These are phyloP conservation scores for Coelopa pilipes DNA, from an alignment of 2,888 invertebrate genomes.

Conservation along the genomic window DNA sequence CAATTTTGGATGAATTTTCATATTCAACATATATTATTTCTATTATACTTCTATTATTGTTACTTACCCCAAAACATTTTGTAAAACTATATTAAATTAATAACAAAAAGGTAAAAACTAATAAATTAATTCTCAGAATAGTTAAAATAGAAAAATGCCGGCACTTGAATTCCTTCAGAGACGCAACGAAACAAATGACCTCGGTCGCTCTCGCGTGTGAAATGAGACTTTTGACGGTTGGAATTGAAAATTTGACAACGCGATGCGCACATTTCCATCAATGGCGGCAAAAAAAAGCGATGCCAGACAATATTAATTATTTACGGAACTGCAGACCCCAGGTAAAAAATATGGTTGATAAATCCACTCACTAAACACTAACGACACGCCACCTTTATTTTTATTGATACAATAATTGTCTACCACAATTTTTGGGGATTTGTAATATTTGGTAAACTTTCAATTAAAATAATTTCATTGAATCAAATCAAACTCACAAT, in stretches of 20 bases:
- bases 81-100: constrained; percentile 34
- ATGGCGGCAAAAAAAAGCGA: neutral
- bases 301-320: neutral
- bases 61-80: constrained; percentile 65
- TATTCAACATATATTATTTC: neutral
- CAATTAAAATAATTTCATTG: no score
- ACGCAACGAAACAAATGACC: neutral
- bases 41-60: neutral
- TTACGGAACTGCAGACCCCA: no score
- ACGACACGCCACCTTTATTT: no score
- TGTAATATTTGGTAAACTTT: no score
- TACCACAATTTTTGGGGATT: no score
- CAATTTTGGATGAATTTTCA: neutral
- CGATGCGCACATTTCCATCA: constrained; percentile 7
- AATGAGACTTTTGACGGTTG: constrained; percentile 40
- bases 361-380: no score
- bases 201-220: neutral
- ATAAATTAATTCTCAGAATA: constrained; percentile 18
- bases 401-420: no score
- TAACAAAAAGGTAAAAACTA: constrained; percentile 27
- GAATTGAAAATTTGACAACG: constrained; percentile 38
- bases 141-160: constrained; percentile 36
- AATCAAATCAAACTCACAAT: no score
- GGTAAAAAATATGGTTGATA: no score
- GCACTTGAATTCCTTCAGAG: constrained; percentile 35